Evolutionary conservation across 1,140 invertebrate genomes (phyloP).

Genomic region (Choristoneura fumiferana): DNA sequence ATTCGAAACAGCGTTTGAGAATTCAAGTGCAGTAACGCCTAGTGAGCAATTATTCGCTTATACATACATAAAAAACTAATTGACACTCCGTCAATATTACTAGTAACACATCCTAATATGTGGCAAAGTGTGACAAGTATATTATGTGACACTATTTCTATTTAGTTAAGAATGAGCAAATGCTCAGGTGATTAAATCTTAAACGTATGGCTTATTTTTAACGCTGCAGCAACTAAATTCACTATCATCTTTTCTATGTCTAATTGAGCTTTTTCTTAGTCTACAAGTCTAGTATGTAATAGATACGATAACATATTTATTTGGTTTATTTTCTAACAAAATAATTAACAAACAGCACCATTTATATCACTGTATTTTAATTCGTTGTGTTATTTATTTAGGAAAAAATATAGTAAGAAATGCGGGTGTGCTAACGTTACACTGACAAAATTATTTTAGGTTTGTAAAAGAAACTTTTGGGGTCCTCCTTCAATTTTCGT

Average conservation of each 20-base stretch:
- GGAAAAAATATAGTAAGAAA: constrained; percentile 7
- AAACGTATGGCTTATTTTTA: constrained; percentile 48
- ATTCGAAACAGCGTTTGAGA: no score
- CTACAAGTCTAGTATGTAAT: constrained; percentile 34
- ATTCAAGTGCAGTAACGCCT: no score
- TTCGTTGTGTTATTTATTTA: constrained; percentile 40
- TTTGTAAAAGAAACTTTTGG: no score
- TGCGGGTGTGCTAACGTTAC: no score
- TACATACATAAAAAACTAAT: no score
- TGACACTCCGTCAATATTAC: no score
- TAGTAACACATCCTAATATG: no score
- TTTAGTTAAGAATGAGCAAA: constrained; percentile 1
- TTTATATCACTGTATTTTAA: constrained; percentile 50
- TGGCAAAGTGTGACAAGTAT: background rate
- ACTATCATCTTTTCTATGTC: constrained; percentile 25
- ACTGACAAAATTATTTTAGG: no score
- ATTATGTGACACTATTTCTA: background rate
- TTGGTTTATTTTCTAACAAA: constrained; percentile 62
- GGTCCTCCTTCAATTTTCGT: no score
- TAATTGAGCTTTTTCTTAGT: constrained; percentile 64
- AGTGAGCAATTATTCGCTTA: no score
- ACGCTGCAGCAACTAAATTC: constrained; percentile 30
- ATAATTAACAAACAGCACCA: constrained; percentile 54
- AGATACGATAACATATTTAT: constrained; percentile 49
- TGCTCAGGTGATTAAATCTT: constrained; percentile 1